Base-by-base conservation (phyloP, 2,797 vertebrate genomes). In the Pyrocephalus nanus region DNA sequence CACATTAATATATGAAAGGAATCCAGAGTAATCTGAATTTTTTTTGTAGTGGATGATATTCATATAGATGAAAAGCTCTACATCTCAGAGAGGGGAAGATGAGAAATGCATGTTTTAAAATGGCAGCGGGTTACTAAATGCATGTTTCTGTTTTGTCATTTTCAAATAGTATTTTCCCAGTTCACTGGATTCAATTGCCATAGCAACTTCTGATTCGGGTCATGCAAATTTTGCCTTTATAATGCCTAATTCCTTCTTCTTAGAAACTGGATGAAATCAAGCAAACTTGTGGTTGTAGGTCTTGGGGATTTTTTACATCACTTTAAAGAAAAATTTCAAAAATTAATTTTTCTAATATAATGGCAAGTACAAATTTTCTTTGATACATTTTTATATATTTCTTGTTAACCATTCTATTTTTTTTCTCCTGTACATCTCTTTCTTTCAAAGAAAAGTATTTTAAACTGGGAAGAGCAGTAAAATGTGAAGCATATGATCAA, bases 381-480 rank as follows among this genome's bases (percentile, higher is more conserved):
- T 74, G 12, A 64, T 45, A 50, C 14, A 43, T 80, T 70, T 96
- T 86, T 38, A 64, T 83, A n/a, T 60, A 26, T 79, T 95, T 84
- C 27, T 40, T 82, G 38, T 53, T 94, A 75, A 51, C 47, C 55
- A 16, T 48, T 47, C 48, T 90, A 12, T 80, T 91, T 61, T 64
- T 83, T 64, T 86, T 42, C 2, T 40, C 16, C 15, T 15, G 20
- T 60, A 43, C 19, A n/a, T 26, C 10, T 26, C 15, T 34, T 83
- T 77, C 48, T 79, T 88, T 81, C 55, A 69, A 91, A 76, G 38
- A 87, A 70, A 82, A 85, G 38, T 47, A 43, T 32, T 74, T 97
- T 73, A 91, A 67, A 80, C 80, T 85, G 86, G 57, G 57, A 78
- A 95, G 74, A 69, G 77, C 55, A 88, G 67, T 83, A 53, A 74